Percentiles rank a stretch among this genome's conserved stretches.
Conservation (phyloP, 2,113 vertebrate species). For the Calidris pygmaea region DNA sequence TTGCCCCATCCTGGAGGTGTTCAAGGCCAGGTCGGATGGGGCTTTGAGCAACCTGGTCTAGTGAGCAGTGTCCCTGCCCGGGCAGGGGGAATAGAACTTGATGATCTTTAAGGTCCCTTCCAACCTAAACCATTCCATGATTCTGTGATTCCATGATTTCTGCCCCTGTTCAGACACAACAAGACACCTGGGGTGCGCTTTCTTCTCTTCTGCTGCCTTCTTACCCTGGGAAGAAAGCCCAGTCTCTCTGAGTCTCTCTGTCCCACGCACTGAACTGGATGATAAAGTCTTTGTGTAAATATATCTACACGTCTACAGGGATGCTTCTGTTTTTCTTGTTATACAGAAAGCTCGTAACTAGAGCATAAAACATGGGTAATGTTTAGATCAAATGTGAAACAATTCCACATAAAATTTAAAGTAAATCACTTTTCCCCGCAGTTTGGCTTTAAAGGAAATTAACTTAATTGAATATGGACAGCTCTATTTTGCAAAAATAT, state of each 20-base stretch:
- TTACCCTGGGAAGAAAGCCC: not conserved
- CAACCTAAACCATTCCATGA: too few relatives aligned
- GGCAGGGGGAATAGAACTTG: too few relatives aligned
- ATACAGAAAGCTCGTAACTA: constrained; percentile 3
- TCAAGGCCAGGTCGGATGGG: too few relatives aligned
- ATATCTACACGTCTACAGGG: not conserved
- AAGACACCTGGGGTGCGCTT: not conserved
- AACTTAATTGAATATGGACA: constrained; percentile 53
- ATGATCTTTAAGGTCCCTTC: too few relatives aligned
- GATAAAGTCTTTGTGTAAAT: not conserved
- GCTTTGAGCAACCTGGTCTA: too few relatives aligned
- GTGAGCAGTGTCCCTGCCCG: too few relatives aligned
- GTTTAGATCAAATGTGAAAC: not conserved
- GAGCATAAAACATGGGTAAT: not conserved
- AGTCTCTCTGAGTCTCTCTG: fast-evolving
- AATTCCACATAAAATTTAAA: constrained; percentile 31
- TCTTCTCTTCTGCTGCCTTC: not conserved
- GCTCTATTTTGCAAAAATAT: constrained; percentile 59
- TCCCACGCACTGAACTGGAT: not conserved
- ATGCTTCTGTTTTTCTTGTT: not conserved
- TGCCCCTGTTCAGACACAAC: not conserved
- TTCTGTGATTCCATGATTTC: not conserved
- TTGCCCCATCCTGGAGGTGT: too few relatives aligned
- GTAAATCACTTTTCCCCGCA: not conserved
- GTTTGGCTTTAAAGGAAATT: constrained; percentile 33